A percentile compares a stretch with the other conserved stretches of the same genome.
phyloP scores from a whole-genome alignment of 1,140 invertebrate genomes.

The Capitella teleta region DNA sequence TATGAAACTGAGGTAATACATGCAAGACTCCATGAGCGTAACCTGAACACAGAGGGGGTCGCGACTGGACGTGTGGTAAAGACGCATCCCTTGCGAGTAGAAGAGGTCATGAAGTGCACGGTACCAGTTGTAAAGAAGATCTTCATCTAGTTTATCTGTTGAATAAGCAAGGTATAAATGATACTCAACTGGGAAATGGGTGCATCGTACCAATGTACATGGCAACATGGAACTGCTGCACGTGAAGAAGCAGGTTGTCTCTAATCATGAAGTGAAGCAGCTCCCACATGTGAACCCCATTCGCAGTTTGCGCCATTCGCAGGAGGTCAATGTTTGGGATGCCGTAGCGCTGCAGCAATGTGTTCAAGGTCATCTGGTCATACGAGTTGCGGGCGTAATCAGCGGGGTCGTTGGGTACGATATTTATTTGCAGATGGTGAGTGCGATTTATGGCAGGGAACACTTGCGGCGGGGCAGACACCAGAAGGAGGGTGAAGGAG shows the following conservation, averaged over 20 bases:
- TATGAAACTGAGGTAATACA: slow-evolving; percentile 34
- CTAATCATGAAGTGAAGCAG: slow-evolving; percentile 30
- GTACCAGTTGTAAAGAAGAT: slow-evolving; percentile 36
- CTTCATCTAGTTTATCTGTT: slow-evolving; percentile 37
- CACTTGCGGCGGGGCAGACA: slow-evolving; percentile 10
- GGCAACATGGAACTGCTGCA: slow-evolving; percentile 27
- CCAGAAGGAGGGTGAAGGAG: slow-evolving; percentile 21
- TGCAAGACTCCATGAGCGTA: slow-evolving; percentile 37
- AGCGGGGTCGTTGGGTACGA: slow-evolving; percentile 34
- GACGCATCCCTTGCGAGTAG: slow-evolving; percentile 23
- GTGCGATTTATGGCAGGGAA: slow-evolving; percentile 17
- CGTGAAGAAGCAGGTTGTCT: slow-evolving; percentile 22
- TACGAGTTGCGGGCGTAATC: slow-evolving; percentile 35
- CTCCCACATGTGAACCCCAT: slow-evolving; percentile 22
- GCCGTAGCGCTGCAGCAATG: slow-evolving; percentile 18
- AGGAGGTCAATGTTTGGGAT: slow-evolving; percentile 22
- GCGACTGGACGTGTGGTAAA: slow-evolving; percentile 30
- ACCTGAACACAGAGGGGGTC: slow-evolving; percentile 33
- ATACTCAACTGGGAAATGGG: not conserved
- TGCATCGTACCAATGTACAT: slow-evolving; percentile 24
- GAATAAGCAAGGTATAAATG: not conserved
- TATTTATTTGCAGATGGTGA: slow-evolving; percentile 16
- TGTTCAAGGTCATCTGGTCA: slow-evolving; percentile 30
- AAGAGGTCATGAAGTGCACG: slow-evolving; percentile 29
- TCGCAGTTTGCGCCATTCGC: slow-evolving; percentile 22